phyloP scores from a whole-genome alignment of 2,888 invertebrate genomes.

The Lasioglossum pauxillum region DNA sequence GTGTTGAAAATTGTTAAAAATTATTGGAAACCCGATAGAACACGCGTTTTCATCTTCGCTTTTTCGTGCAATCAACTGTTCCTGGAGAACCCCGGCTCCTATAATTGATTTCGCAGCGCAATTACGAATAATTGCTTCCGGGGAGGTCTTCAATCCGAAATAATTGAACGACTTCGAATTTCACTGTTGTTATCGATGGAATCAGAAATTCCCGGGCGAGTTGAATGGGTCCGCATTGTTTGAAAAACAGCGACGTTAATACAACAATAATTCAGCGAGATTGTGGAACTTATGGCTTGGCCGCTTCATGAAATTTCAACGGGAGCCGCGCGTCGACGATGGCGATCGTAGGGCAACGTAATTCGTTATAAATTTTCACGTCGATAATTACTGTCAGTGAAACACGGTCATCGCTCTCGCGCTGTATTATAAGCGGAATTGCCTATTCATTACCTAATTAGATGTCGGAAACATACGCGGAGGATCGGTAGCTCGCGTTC shows the following conservation, averaged over 20 bases:
- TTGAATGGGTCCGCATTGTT: background rate
- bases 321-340: background rate
- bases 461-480: constrained; percentile 45
- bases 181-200: background rate
- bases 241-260: background rate
- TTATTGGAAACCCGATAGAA: background rate
- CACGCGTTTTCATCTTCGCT: background rate
- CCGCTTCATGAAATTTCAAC: background rate
- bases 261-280: background rate
- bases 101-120: background rate
- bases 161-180: background rate
- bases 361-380: constrained; percentile 14
- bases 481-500: background rate
- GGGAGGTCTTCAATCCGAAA: background rate
- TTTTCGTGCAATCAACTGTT: background rate
- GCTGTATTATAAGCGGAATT: constrained; percentile 36
- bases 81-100: background rate
- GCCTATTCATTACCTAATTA: constrained; percentile 70
- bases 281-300: background rate
- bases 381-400: background rate
- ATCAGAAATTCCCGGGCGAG: background rate
- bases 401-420: background rate
- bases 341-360: background rate
- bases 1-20: no score
- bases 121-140: background rate